Conservation (phyloP, 2,888 invertebrate genomes). For the Drosophila demipolita region DNA sequence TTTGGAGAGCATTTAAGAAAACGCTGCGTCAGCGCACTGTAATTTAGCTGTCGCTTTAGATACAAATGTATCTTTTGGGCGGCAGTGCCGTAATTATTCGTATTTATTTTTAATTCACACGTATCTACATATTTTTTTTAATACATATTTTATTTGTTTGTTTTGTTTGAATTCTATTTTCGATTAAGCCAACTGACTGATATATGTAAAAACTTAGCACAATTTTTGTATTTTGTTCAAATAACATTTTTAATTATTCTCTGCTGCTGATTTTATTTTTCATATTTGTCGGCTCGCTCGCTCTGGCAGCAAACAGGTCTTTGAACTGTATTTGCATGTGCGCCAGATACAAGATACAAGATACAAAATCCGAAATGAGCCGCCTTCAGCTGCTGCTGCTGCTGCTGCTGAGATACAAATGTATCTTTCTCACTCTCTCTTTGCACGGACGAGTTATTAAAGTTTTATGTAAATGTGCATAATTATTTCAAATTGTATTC, state of each 20-base stretch:
- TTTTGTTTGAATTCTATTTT: constrained; percentile 3
- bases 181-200: constrained; percentile 3
- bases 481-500: constrained; percentile 78
- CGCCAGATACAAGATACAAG: constrained; percentile 69
- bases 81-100: constrained; percentile 60
- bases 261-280: constrained; percentile 17
- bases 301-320: constrained; percentile 63
- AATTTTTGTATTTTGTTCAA: constrained; percentile 38
- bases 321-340: constrained; percentile 79
- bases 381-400: constrained; percentile 38
- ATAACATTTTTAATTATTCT: constrained; percentile 59
- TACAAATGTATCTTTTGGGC: constrained; percentile 31
- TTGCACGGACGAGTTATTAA: constrained; percentile 62
- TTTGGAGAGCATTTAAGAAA: constrained; percentile 34
- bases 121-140: constrained; percentile 13
- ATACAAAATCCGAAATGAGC: constrained; percentile 47
- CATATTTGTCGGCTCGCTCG: constrained; percentile 34
- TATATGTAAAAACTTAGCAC: constrained; percentile 7
- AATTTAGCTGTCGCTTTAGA: constrained; percentile 54
- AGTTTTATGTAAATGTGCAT: constrained; percentile 76
- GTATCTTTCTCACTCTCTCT: constrained; percentile 31
- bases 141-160: constrained; percentile 26
- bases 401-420: background rate
- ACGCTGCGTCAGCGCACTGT: constrained; percentile 62
- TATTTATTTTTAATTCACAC: constrained; percentile 69